Evolutionary conservation across 1,140 invertebrate genomes (phyloP).

Genomic region (Drosophila arawakana): DNA sequence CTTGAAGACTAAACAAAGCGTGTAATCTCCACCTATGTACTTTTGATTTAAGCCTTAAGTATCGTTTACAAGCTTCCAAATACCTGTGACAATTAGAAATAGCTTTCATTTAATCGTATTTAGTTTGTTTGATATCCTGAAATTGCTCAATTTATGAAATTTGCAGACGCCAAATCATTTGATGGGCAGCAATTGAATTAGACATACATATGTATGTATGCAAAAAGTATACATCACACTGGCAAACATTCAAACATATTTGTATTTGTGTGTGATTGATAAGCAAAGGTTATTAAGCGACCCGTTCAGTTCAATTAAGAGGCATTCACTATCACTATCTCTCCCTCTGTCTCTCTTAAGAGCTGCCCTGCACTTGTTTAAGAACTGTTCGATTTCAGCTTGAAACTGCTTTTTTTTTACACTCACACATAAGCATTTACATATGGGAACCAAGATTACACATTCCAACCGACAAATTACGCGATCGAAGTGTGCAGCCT

Average conservation of each 20-base stretch:
- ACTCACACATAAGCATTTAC: neutral
- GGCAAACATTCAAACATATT: too few species aligned
- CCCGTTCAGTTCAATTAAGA: conserved; percentile 24
- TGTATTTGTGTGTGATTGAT: conserved; percentile 5
- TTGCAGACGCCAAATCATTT: conserved; percentile 21
- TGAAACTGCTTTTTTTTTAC: conserved; percentile 20
- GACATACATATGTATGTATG: neutral
- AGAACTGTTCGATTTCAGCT: conserved; percentile 3
- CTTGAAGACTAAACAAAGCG: conserved; percentile 4
- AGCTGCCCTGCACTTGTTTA: conserved; percentile 12
- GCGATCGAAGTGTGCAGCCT: neutral
- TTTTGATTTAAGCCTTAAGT: neutral
- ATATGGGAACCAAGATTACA: neutral
- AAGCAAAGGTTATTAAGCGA: neutral
- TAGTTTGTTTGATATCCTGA: neutral
- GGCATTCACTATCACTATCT: neutral
- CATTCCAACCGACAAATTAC: conserved; percentile 5
- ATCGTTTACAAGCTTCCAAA: neutral
- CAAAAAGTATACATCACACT: neutral
- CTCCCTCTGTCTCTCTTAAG: neutral
- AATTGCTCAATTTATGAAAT: conserved; percentile 9
- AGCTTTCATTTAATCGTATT: neutral
- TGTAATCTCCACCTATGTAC: neutral
- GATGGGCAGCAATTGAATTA: conserved; percentile 32
- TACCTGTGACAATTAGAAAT: neutral